Conservation (phyloP, 1,140 invertebrate species). For the Frieseomelitta varia region DNA sequence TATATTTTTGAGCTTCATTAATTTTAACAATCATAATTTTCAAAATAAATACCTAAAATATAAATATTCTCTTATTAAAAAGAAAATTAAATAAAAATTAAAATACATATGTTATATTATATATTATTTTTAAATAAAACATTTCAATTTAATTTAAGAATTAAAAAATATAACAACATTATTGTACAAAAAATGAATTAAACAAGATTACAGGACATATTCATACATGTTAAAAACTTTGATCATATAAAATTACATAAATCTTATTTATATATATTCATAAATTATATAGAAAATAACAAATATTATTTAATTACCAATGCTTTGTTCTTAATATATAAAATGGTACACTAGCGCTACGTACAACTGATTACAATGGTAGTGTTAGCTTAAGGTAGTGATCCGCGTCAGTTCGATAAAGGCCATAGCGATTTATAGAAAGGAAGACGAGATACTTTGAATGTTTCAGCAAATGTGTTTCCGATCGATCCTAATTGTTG, state of each 20-base stretch:
- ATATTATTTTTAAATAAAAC: not conserved
- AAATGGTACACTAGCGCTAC: constrained; percentile 39
- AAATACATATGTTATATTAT: not conserved
- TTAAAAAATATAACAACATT: not conserved
- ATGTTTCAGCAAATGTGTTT: constrained; percentile 42
- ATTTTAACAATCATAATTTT: not conserved
- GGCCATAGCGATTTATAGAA: constrained; percentile 8
- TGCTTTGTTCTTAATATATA: not conserved
- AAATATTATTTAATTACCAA: not conserved
- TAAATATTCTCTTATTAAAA: not conserved
- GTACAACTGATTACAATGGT: not conserved
- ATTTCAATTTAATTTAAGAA: not conserved
- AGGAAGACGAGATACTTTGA: constrained; percentile 6
- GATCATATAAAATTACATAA: not conserved
- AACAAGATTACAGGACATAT: not conserved
- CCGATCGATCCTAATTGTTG: not conserved
- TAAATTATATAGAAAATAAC: not conserved
- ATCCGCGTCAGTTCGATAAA: constrained; percentile 40
- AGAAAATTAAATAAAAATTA: not conserved
- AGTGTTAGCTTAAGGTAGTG: not conserved
- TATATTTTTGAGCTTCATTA: not conserved
- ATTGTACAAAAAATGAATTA: not conserved
- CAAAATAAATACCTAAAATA: not conserved
- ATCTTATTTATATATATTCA: not conserved
- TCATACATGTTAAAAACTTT: not conserved